Conservation (phyloP, 2,888 invertebrate species). For the Chaitophorus viminalis region DNA sequence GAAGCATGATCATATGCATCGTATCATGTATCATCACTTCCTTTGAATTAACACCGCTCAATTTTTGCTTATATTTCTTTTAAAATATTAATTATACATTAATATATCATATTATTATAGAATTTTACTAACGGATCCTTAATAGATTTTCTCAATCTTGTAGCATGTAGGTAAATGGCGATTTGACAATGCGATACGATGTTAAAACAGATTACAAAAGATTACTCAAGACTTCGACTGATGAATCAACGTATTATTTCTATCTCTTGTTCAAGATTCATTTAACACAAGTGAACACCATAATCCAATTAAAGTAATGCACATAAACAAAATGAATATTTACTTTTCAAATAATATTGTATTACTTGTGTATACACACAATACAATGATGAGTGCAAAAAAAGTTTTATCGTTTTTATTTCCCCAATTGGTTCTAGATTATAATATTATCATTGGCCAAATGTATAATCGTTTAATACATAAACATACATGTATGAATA, state of each 20-base stretch:
- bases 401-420: too few relatives aligned
- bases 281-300: not conserved
- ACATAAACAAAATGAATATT: not conserved
- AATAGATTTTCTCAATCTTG: too few relatives aligned
- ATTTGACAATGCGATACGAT: too few relatives aligned
- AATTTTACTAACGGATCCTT: not conserved
- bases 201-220: too few relatives aligned
- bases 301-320: not conserved
- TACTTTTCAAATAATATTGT: not conserved
- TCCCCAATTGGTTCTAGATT: too few relatives aligned
- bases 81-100: not conserved
- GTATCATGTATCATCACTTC: too few relatives aligned
- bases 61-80: not conserved
- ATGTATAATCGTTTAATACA: too few relatives aligned
- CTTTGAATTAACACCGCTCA: not conserved
- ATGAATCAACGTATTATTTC: not conserved
- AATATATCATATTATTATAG: not conserved
- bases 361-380: not conserved
- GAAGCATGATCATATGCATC: not conserved
- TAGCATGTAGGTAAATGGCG: too few relatives aligned
- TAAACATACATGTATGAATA: too few relatives aligned
- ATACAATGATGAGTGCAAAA: too few relatives aligned
- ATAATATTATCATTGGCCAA: too few relatives aligned
- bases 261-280: not conserved
- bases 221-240: not conserved